Percentiles rank a stretch among this genome's conserved stretches.
Conservation (phyloP, 2,797 vertebrate genomes). For the Trichosurus vulpecula region DNA sequence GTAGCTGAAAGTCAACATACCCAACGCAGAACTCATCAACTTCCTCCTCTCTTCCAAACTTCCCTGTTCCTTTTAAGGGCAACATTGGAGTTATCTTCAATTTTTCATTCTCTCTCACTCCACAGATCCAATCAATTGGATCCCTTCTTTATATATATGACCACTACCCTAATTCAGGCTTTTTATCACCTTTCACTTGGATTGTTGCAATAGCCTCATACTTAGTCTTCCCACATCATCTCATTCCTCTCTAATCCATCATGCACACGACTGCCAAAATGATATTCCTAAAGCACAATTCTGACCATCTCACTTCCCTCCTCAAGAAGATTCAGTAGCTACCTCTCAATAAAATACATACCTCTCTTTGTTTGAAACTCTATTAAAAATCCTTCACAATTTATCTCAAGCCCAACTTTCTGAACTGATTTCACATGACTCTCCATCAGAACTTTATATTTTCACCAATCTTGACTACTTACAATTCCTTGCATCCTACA, state of each 20-base stretch:
- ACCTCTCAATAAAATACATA: not conserved
- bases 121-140: not conserved
- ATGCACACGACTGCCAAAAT: not conserved
- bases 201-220: not conserved
- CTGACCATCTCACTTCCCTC: not conserved
- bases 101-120: not conserved
- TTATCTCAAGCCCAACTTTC: not conserved
- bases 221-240: not conserved
- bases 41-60: not conserved
- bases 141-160: not conserved
- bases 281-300: not conserved
- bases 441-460: not conserved
- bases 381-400: not conserved
- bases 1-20: not conserved
- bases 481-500: not conserved
- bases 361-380: not conserved
- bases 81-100: not conserved
- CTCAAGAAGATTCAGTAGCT: not conserved
- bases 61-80: not conserved
- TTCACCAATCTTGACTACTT: not conserved
- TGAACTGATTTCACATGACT: not conserved
- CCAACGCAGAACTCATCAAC: not conserved
- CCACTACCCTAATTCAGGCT: not conserved
- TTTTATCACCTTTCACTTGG: not conserved
- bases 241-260: not conserved